phyloP scores from a whole-genome alignment of 2,797 vertebrate genomes.

The Otolemur crassicaudatus region DNA sequence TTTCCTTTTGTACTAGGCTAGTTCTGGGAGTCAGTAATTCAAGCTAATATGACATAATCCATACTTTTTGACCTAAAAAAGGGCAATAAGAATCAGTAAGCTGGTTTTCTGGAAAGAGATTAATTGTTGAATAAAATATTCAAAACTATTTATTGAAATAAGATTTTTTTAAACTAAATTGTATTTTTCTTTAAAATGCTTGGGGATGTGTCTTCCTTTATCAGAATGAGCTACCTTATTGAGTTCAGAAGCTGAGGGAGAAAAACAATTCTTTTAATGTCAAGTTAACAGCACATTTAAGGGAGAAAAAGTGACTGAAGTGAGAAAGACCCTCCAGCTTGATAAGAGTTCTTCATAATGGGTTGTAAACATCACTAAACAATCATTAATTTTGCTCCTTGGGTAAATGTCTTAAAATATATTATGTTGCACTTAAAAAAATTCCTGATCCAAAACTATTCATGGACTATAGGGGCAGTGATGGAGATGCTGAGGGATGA shows the following conservation, averaged over 20 bases:
- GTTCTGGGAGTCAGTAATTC: not conserved
- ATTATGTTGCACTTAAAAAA: not conserved
- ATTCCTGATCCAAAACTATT: not conserved
- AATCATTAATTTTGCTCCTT: slow-evolving; percentile 1
- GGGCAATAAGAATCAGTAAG: not conserved
- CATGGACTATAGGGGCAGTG: not conserved
- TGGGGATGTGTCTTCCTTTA: not conserved
- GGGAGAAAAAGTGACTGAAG: not conserved
- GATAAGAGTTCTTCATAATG: not conserved
- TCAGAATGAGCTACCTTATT: not conserved
- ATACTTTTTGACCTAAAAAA: not conserved
- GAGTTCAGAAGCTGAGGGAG: not conserved
- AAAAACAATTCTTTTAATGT: not conserved
- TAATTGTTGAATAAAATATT: slow-evolving; percentile 3
- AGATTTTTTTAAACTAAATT: not conserved
- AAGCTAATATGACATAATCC: not conserved
- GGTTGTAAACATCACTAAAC: not conserved
- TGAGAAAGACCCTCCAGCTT: not conserved
- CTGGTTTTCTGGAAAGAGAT: not conserved
- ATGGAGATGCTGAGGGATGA: not conserved
- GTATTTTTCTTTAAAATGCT: not conserved
- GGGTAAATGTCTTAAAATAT: not conserved
- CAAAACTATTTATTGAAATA: not conserved
- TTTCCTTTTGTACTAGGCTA: not conserved
- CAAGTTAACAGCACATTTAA: not conserved